phyloP scores from a whole-genome alignment of 35 echinoderm and acorn worm genomes.

The Eucidaris tribuloides region DNA sequence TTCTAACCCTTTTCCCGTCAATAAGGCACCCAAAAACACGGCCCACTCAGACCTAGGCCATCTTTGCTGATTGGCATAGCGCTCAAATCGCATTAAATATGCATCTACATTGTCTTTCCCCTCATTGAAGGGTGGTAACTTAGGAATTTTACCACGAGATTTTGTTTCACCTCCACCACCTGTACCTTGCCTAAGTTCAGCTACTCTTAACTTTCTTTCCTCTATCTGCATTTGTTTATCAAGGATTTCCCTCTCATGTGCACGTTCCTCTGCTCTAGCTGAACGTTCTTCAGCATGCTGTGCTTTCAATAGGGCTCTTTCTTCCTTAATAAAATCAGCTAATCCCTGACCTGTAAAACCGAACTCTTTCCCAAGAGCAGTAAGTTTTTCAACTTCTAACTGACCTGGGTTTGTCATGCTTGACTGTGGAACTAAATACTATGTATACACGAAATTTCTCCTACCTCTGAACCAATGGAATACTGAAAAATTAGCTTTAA shows the following conservation, averaged over 20 bases:
- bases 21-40: constrained; percentile 3
- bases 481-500: too few relatives aligned
- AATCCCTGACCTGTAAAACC: not conserved
- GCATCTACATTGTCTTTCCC: constrained; percentile 39
- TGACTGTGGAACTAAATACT: too few relatives aligned
- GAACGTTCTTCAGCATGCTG: not conserved
- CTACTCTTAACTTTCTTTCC: too few relatives aligned
- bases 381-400: not conserved
- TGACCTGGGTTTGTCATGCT: too few relatives aligned
- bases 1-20: constrained; percentile 23
- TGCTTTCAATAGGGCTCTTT: not conserved
- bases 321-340: not conserved
- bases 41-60: constrained; percentile 34
- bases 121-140: constrained; percentile 21
- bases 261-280: not conserved
- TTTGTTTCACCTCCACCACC: too few relatives aligned
- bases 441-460: too few relatives aligned
- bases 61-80: not conserved
- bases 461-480: too few relatives aligned
- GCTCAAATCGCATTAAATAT: constrained; percentile 33
- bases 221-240: not conserved
- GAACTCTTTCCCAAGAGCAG: not conserved
- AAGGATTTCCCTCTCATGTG: not conserved
- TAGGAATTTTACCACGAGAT: constrained; percentile 21
- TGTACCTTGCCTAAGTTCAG: too few relatives aligned